Percentiles rank a stretch among this genome's conserved stretches.
Conservation (phyloP, 2,888 invertebrate species). For the Ophonus ardosiacus region DNA sequence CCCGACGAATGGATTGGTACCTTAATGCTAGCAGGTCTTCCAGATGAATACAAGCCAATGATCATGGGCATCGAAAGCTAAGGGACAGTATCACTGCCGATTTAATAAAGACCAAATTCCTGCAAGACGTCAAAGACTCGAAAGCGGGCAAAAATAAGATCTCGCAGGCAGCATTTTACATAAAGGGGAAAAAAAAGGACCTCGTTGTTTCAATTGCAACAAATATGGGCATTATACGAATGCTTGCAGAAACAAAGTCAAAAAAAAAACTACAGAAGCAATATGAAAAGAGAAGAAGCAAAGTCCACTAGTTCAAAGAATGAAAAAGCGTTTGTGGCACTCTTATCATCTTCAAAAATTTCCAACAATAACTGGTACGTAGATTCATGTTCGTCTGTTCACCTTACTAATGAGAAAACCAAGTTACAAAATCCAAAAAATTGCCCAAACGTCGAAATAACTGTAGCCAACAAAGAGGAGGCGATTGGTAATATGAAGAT, state of each 20-base stretch:
- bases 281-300: not conserved
- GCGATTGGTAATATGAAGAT: slow-evolving; percentile 50
- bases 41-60: slow-evolving; percentile 69
- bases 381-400: slow-evolving; percentile 63
- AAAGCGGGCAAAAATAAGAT: not conserved
- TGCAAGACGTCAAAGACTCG: slow-evolving; percentile 66
- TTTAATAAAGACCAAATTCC: slow-evolving; percentile 68
- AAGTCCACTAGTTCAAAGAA: not conserved
- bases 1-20: slow-evolving; percentile 67
- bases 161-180: not conserved
- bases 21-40: slow-evolving; percentile 69
- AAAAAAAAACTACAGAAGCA: not conserved
- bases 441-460: slow-evolving; percentile 3
- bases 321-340: not conserved
- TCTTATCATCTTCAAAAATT: not conserved
- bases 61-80: slow-evolving; percentile 69
- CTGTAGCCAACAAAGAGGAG: not conserved
- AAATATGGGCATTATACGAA: too few species aligned
- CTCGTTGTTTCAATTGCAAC: not conserved
- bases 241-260: too few species aligned
- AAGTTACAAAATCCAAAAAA: not conserved
- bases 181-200: slow-evolving; percentile 35
- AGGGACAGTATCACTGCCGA: slow-evolving; percentile 68
- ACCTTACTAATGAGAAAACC: slow-evolving; percentile 55
- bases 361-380: slow-evolving; percentile 52